These are phyloP conservation scores for Cyprinus carpio DNA, from an alignment of 2,113 vertebrate species.

Conservation along the genomic window DNA sequence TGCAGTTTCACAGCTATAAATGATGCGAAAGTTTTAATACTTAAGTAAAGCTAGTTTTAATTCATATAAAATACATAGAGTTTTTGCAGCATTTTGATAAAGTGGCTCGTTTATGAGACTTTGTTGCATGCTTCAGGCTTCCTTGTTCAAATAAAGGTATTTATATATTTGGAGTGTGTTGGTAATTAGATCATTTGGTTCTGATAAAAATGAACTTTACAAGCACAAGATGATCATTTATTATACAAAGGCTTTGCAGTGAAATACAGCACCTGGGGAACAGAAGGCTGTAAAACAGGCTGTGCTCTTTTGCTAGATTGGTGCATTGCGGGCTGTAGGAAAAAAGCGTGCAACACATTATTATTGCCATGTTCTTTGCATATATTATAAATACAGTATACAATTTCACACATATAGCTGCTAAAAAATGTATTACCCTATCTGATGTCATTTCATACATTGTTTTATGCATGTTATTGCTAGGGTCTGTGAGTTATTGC, in stretches of 20 bases:
- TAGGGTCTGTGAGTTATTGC: background rate
- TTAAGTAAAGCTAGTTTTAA: constrained; percentile 5
- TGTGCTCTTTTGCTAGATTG: constrained; percentile 27
- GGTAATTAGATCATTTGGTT: constrained; percentile 59
- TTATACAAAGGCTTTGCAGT: constrained; percentile 38
- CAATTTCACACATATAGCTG: background rate
- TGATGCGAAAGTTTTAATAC: constrained; percentile 21
- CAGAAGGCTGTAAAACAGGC: constrained; percentile 44
- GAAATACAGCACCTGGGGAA: constrained; percentile 53
- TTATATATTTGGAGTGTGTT: constrained; percentile 43
- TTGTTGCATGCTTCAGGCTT: constrained; percentile 23
- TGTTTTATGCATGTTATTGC: background rate
- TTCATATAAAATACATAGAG: background rate
- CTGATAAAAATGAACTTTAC: constrained; percentile 52
- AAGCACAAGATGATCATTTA: constrained; percentile 43
- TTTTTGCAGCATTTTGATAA: constrained; percentile 30
- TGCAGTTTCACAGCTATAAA: constrained; percentile 4
- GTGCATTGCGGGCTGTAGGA: constrained; percentile 31
- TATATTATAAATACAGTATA: constrained; percentile 17
- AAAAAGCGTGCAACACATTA: constrained; percentile 21
- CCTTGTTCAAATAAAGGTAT: constrained; percentile 41
- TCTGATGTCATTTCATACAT: background rate
- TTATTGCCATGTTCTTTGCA: constrained; percentile 37
- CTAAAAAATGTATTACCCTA: background rate
- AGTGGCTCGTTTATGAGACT: constrained; percentile 49